A percentile compares a stretch with the other conserved stretches of the same genome.
These are phyloP conservation scores for Macquaria ambigua DNA, from an alignment of 2,113 vertebrate species.

Conservation along the genomic window DNA sequence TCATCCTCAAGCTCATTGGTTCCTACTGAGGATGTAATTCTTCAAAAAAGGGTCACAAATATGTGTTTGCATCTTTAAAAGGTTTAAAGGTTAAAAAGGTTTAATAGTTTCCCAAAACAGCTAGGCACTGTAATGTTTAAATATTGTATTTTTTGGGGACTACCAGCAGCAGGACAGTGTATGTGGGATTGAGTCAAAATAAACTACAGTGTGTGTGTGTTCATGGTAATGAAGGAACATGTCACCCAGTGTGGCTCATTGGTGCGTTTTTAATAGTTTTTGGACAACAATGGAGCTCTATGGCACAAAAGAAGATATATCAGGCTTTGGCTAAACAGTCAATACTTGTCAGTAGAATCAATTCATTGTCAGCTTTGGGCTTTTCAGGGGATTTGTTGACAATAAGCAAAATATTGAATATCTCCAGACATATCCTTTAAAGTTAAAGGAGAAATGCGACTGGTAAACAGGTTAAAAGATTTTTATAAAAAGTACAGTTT, in stretches of 20 bases:
- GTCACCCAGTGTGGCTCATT: background rate
- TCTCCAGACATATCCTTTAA: background rate
- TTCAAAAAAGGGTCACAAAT: background rate
- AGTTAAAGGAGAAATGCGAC: background rate
- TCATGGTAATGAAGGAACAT: background rate
- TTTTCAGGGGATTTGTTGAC: slow-evolving; percentile 15
- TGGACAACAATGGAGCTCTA: background rate
- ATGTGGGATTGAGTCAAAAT: background rate
- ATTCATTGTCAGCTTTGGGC: background rate
- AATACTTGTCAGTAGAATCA: background rate
- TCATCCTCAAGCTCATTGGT: background rate
- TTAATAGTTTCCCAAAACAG: background rate
- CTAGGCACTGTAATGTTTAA: background rate
- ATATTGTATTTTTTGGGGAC: background rate
- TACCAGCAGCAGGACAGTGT: background rate
- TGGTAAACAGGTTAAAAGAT: slow-evolving; percentile 10
- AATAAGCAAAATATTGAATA: slow-evolving; percentile 2
- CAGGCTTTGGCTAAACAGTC: background rate
- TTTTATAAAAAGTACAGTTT: slow-evolving; percentile 3
- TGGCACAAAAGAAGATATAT: slow-evolving; percentile 2
- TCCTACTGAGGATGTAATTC: too few relatives aligned
- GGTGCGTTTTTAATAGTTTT: background rate
- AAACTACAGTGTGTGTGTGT: background rate
- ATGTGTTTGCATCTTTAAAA: background rate
- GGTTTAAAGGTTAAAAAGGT: too few relatives aligned